Base-by-base conservation (phyloP, 2,888 invertebrate genomes). In the Dicranocentrus wangi region DNA sequence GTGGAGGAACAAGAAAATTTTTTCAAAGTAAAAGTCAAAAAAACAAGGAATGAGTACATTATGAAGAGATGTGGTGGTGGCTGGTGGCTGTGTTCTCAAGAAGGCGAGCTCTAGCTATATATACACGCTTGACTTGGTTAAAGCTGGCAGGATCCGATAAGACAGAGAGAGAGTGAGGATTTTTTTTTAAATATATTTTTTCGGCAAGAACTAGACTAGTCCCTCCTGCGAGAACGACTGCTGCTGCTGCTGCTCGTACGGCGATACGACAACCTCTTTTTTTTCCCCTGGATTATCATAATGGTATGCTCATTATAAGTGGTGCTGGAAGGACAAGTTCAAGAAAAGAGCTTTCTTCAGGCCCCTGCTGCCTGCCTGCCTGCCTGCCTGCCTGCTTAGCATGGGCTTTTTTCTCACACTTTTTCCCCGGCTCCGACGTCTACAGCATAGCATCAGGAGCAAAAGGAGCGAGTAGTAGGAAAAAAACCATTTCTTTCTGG, bases 301-400 rank as follows among this genome's bases (percentile, higher is more conserved):
- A 83, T 83, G 72, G 77, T 70, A 83, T 71, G 80, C 73, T 83
- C 83, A 83, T 83, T 81, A 81, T 81, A 80, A 80, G 81, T 81
- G 81, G 32, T 65, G 19, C 28, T 60, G 60, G 61, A 73, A 55
- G 69, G 73, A 77, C 76, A 77, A 77, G 81, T 75, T 43, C 69
- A 75, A 42, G 73, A 53, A n/a, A 69, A 61, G 53, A 73, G 43
- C 23, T 23, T 42, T 58, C 23, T n/a, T n/a, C n/a, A n/a, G n/a
- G n/a, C n/a, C n/a, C n/a, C n/a, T n/a, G n/a, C n/a, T n/a, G n/a
- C n/a, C n/a, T n/a, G n/a, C n/a, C n/a, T n/a, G n/a, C n/a, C n/a
- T n/a, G n/a, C n/a, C n/a, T n/a, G n/a, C 5, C 5, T 39, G 39
- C 39, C 39, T 39, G 39, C 39, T 39, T 39, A 39, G 39, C 5